A percentile compares a stretch with the other conserved stretches of the same genome.
These are phyloP conservation scores for Hydractinia echinata DNA, from an alignment of 30 jellyfish, hydroid and myxozoan genomes.

Conservation along the genomic window DNA sequence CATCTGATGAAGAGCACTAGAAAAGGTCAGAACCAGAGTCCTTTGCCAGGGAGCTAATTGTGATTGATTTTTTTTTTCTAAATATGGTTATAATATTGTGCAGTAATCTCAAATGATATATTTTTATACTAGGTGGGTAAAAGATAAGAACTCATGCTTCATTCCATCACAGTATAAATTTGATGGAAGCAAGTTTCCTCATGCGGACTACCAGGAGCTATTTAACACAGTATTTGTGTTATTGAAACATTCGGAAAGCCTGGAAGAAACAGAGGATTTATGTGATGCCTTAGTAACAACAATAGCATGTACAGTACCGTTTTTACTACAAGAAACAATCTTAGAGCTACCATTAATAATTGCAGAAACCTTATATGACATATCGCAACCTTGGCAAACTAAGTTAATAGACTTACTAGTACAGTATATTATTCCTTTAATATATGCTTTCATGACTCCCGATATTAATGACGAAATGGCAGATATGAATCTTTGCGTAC, in stretches of 20 bases:
- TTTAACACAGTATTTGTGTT: background rate
- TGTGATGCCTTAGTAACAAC: slow-evolving; percentile 28
- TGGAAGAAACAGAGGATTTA: slow-evolving; percentile 13
- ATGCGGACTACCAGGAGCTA: slow-evolving; percentile 16
- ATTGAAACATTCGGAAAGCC: background rate
- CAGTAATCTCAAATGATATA: background rate
- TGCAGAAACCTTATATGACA: slow-evolving; percentile 32
- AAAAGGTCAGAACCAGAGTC: too few relatives aligned
- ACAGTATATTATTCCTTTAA: slow-evolving; percentile 64
- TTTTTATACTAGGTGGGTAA: slow-evolving; percentile 22
- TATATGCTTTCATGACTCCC: slow-evolving; percentile 35
- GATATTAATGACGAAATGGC: slow-evolving; percentile 36
- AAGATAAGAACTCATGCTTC: slow-evolving; percentile 24
- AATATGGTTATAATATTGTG: background rate
- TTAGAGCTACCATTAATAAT: slow-evolving; percentile 44
- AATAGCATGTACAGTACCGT: slow-evolving; percentile 72
- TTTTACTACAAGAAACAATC: slow-evolving; percentile 37
- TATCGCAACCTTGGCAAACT: slow-evolving; percentile 36
- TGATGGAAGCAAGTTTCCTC: slow-evolving; percentile 18
- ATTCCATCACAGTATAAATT: background rate
- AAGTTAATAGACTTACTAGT: slow-evolving; percentile 36
- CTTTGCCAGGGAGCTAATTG: too few relatives aligned
- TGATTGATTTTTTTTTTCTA: background rate
- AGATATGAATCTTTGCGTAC: slow-evolving; percentile 45
- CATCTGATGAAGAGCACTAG: too few relatives aligned